phyloP scores from a whole-genome alignment of 1,140 invertebrate species.

The Sipha flava region DNA sequence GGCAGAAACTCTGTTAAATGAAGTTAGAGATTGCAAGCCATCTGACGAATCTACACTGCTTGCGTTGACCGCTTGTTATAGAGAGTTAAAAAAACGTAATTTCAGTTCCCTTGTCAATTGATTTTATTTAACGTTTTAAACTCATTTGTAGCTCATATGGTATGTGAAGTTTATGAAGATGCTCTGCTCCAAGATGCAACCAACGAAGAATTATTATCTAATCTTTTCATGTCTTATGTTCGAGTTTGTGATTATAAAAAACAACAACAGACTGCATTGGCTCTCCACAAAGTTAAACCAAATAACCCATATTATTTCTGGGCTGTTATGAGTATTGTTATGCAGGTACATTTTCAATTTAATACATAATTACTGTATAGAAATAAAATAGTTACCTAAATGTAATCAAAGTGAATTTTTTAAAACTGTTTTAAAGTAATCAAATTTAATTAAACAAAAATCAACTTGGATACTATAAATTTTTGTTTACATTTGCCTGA shows the following conservation, averaged over 20 bases:
- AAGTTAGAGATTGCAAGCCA: slow-evolving; percentile 70
- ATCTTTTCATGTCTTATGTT: slow-evolving; percentile 93
- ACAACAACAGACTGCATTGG: slow-evolving; percentile 81
- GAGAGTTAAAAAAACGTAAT: slow-evolving; percentile 83
- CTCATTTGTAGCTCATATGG: slow-evolving; percentile 75
- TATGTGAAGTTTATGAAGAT: slow-evolving; percentile 80
- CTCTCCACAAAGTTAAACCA: slow-evolving; percentile 78
- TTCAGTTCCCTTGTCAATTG: slow-evolving; percentile 31
- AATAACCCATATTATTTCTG: slow-evolving; percentile 98
- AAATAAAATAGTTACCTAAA: too few relatives aligned
- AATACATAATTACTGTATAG: not conserved
- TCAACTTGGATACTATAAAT: too few relatives aligned
- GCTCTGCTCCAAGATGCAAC: slow-evolving; percentile 74
- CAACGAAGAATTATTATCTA: slow-evolving; percentile 85
- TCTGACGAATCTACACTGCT: slow-evolving; percentile 87
- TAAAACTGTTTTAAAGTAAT: too few relatives aligned
- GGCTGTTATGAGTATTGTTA: slow-evolving; percentile 90
- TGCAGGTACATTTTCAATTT: slow-evolving; percentile 54
- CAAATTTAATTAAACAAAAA: too few relatives aligned
- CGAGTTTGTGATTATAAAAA: slow-evolving; percentile 80
- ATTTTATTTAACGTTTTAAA: not conserved
- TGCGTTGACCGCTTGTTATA: slow-evolving; percentile 91
- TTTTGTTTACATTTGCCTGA: too few relatives aligned
- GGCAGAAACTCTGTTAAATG: slow-evolving; percentile 62
- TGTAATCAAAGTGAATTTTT: too few relatives aligned